phyloP scores from a whole-genome alignment of 2,113 vertebrate genomes.

The Colistium nudipinnis region DNA sequence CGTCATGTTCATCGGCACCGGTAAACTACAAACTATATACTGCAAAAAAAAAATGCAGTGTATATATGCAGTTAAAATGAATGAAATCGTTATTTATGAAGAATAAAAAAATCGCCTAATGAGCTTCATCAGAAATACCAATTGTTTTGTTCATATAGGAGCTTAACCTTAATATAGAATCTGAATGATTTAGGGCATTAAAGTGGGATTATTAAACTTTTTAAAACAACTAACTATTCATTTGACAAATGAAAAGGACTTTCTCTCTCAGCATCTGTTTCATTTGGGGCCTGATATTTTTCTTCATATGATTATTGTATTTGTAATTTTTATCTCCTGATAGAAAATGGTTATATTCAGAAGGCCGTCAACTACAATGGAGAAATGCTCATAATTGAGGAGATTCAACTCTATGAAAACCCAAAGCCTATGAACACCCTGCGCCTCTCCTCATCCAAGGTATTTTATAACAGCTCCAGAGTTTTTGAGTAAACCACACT shows the following conservation, averaged over 20 bases:
- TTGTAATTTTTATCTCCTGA: constrained; percentile 25
- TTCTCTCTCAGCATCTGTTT: too few species aligned
- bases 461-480: constrained; percentile 24
- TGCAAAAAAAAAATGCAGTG: neutral
- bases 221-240: too few species aligned
- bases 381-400: constrained; percentile 83
- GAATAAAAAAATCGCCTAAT: neutral
- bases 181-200: too few species aligned
- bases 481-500: too few species aligned
- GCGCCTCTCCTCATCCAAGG: constrained; percentile 79
- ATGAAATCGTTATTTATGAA: neutral
- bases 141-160: too few species aligned
- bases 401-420: constrained; percentile 78
- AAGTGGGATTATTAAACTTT: too few species aligned
- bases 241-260: neutral
- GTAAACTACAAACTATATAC: constrained; percentile 51
- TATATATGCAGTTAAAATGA: neutral
- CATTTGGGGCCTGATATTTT: too few species aligned
- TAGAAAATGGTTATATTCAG: constrained; percentile 84
- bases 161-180: too few species aligned
- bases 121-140: too few species aligned
- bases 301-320: neutral
- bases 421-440: constrained; percentile 71
- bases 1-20: constrained; percentile 85
- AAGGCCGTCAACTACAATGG: constrained; percentile 81